Evolutionary conservation across 2,113 vertebrate genomes (phyloP).

Genomic region (Etia nguti): DNA sequence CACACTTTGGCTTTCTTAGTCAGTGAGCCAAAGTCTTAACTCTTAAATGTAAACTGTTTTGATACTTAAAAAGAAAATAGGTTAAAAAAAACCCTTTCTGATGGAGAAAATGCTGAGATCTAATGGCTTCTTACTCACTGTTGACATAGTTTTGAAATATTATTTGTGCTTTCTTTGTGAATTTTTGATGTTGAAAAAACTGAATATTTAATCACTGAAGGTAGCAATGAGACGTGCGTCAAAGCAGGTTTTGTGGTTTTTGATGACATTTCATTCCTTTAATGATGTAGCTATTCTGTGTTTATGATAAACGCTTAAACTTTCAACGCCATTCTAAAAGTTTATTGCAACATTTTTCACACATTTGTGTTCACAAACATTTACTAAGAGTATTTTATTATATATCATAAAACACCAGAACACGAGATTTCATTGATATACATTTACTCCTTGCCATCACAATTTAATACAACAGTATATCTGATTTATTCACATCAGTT

Average conservation of each 20-base stretch:
- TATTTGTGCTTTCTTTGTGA: slow-evolving; percentile 25
- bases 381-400: background rate
- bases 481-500: background rate
- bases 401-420: background rate
- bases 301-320: background rate
- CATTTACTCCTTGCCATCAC: background rate
- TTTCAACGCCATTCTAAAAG: background rate
- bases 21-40: background rate
- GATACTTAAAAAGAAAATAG: background rate
- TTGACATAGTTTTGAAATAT: slow-evolving; percentile 6
- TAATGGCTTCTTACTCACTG: background rate
- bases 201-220: slow-evolving; percentile 22
- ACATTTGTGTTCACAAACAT: background rate
- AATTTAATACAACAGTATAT: background rate
- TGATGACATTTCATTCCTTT: background rate
- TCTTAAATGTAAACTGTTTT: background rate
- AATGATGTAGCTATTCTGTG: background rate
- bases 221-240: background rate
- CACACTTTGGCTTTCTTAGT: background rate
- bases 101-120: background rate
- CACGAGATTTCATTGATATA: background rate
- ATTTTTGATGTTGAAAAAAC: slow-evolving; percentile 10
- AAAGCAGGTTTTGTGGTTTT: background rate
- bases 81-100: fast-evolving
- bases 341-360: background rate